Conservation (phyloP, 2,113 vertebrate genomes). For the Theristicus caerulescens region DNA sequence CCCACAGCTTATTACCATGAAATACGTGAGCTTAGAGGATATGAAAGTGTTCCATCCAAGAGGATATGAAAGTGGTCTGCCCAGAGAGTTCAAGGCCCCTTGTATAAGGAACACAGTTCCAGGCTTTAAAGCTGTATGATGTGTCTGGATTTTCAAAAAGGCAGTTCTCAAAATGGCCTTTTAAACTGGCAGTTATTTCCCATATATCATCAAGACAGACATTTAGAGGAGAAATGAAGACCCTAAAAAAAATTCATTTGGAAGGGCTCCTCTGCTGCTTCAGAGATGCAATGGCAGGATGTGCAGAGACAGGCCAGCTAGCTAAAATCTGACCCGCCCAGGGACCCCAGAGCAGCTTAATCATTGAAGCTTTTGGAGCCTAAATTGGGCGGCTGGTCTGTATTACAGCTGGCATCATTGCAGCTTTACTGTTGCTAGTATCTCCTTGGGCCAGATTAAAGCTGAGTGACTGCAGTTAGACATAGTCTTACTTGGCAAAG, state of each 20-base stretch:
- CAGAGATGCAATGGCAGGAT: background rate
- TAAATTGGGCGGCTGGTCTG: background rate
- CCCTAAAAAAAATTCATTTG: background rate
- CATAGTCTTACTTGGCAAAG: background rate
- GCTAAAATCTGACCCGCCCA: background rate
- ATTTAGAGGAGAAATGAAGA: background rate
- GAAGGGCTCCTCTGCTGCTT: background rate
- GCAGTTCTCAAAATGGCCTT: background rate
- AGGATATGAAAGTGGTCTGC: constrained; percentile 53
- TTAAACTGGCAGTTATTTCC: constrained; percentile 30
- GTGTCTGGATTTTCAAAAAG: constrained; percentile 28
- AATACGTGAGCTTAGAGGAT: constrained; percentile 35
- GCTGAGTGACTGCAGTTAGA: background rate
- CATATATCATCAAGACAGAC: background rate
- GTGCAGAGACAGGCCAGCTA: background rate
- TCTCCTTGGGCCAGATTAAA: background rate
- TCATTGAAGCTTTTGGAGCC: background rate
- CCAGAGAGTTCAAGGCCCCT: constrained; percentile 50
- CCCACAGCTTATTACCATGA: constrained; percentile 68
- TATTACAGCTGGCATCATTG: background rate
- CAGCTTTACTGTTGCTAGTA: background rate
- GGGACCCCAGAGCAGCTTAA: background rate
- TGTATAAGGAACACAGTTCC: background rate
- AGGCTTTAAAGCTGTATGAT: constrained; percentile 4
- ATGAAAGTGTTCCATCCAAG: constrained; percentile 49